Conservation (phyloP, 2,797 vertebrate genomes). For the Mus caroli region DNA sequence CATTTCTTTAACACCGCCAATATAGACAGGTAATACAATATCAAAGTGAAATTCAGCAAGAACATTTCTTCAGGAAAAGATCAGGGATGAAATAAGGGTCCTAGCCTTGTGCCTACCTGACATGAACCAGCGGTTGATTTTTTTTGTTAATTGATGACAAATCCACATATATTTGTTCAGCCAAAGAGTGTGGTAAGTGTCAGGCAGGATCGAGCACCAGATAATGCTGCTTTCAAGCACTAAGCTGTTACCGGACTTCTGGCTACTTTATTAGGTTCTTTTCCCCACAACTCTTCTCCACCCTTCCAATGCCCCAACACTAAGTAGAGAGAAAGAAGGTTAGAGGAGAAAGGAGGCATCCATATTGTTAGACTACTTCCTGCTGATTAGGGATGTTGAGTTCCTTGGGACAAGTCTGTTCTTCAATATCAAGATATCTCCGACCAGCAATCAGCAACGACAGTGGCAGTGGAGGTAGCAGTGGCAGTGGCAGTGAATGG, state of each 20-base stretch:
- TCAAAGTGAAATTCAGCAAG: slow-evolving; percentile 11
- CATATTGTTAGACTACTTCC: too few relatives aligned
- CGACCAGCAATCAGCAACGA: too few relatives aligned
- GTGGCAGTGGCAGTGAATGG: too few relatives aligned
- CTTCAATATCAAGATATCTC: too few relatives aligned
- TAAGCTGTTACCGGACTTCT: background rate
- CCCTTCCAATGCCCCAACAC: too few relatives aligned
- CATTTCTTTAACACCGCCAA: background rate
- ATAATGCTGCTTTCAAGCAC: background rate
- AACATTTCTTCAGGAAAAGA: background rate
- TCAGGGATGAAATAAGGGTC: background rate
- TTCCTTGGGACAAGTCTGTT: too few relatives aligned
- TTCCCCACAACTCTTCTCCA: too few relatives aligned
- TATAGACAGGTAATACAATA: background rate
- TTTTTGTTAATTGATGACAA: slow-evolving; percentile 19
- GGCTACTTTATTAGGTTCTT: too few relatives aligned
- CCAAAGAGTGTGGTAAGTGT: background rate
- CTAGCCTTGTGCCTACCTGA: background rate
- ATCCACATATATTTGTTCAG: background rate
- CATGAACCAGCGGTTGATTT: background rate
- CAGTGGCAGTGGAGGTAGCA: too few relatives aligned
- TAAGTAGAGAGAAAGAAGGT: too few relatives aligned
- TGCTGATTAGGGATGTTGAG: too few relatives aligned
- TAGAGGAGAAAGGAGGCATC: too few relatives aligned
- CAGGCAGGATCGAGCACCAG: background rate